Conservation (phyloP, 1,140 invertebrate species). For the Eueides isabella region DNA sequence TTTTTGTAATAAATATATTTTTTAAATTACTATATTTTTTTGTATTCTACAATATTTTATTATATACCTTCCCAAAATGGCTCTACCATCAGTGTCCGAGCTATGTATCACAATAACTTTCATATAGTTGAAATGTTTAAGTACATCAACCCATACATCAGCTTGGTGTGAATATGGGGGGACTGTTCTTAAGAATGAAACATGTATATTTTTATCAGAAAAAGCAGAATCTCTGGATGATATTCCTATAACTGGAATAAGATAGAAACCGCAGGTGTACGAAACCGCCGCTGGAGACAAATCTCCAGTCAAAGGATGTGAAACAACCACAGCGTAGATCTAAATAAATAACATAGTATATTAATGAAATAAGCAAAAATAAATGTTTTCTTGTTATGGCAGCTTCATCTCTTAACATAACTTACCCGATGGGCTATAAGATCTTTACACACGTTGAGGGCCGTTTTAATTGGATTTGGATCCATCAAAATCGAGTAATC, state of each 20-base stretch:
- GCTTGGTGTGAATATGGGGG: constrained; percentile 99
- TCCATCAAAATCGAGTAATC: constrained; percentile 95
- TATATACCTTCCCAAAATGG: constrained; percentile 92
- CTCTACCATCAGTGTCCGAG: constrained; percentile 97
- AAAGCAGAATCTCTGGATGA: constrained; percentile 98
- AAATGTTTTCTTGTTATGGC: background rate
- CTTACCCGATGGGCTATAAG: constrained; percentile 90
- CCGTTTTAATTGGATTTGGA: constrained; percentile 96
- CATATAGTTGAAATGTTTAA: constrained; percentile 96
- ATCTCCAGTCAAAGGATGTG: constrained; percentile 92
- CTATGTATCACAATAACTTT: constrained; percentile 98
- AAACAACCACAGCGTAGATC: constrained; percentile 96
- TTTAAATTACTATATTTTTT: too few relatives aligned
- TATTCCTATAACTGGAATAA: constrained; percentile 99
- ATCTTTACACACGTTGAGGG: constrained; percentile 95
- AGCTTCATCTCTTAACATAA: constrained; percentile 23
- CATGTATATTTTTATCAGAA: constrained; percentile 99
- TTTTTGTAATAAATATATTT: constrained; percentile 18
- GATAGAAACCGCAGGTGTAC: constrained; percentile 99
- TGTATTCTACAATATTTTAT: too few relatives aligned
- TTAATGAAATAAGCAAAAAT: background rate
- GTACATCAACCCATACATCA: constrained; percentile 97
- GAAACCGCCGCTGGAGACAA: constrained; percentile 96
- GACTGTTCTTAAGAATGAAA: constrained; percentile 97
- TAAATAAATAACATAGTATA: constrained; percentile 54